These are phyloP conservation scores for Zingel zingel DNA, from an alignment of 2,113 vertebrate genomes.

Conservation along the genomic window DNA sequence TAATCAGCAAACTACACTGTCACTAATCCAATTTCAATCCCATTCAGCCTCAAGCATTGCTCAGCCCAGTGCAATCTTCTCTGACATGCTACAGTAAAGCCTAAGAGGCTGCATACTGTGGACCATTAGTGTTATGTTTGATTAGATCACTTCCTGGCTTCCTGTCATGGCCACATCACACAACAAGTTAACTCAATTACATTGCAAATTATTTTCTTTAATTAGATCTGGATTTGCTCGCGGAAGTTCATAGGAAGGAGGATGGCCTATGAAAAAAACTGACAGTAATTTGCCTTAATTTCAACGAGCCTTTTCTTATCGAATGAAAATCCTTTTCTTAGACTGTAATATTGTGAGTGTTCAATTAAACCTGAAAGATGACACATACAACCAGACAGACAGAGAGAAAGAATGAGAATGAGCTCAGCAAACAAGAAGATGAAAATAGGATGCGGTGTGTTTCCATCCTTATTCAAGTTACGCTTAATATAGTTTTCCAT, in stretches of 20 bases:
- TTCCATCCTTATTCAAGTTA: conserved; percentile 12
- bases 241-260: conserved; percentile 13
- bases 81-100: conserved; percentile 33
- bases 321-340: conserved; percentile 25
- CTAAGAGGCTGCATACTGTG: conserved; percentile 27
- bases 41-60: conserved; percentile 15
- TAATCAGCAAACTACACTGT: conserved; percentile 49
- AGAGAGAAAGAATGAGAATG: not conserved
- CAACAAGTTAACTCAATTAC: conserved; percentile 60
- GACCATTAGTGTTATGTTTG: conserved; percentile 45
- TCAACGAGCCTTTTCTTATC: conserved; percentile 4
- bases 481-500: conserved; percentile 14
- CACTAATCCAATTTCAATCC: conserved; percentile 54
- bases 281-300: not conserved
- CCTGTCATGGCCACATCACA: conserved; percentile 54
- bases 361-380: conserved; percentile 31
- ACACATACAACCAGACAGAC: not conserved
- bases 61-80: conserved; percentile 2
- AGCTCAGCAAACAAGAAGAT: not conserved
- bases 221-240: conserved; percentile 56
- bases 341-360: conserved; percentile 18
- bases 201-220: conserved; percentile 39
- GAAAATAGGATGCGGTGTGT: conserved; percentile 10
- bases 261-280: conserved; percentile 1
- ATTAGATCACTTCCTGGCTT: conserved; percentile 69